A percentile compares a stretch with the other conserved stretches of the same genome.
These are phyloP conservation scores for Melanocharis versteri DNA, from an alignment of 2,113 vertebrate species.

Conservation along the genomic window DNA sequence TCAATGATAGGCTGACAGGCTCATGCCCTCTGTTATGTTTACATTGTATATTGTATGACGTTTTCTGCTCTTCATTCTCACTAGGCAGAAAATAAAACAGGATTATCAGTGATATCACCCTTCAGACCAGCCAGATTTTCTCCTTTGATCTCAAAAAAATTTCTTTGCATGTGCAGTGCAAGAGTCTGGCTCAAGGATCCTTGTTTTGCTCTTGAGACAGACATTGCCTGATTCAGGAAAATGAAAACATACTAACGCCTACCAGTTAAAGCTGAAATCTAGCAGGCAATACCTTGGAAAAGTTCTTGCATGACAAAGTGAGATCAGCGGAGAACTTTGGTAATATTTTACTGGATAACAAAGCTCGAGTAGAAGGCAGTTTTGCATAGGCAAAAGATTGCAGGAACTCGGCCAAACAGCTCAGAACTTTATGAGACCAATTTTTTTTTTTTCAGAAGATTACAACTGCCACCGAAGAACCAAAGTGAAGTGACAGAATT, in stretches of 20 bases:
- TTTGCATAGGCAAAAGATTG: neutral
- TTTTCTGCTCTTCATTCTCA: constrained; percentile 11
- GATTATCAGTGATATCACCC: neutral
- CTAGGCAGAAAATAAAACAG: neutral
- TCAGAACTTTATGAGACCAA: neutral
- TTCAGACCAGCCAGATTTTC: neutral
- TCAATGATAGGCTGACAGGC: constrained; percentile 41
- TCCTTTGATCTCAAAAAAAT: neutral
- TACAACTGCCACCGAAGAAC: constrained; percentile 6
- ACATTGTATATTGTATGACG: neutral
- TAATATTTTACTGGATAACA: constrained; percentile 16
- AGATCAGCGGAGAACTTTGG: neutral
- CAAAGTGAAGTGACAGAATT: constrained; percentile 21
- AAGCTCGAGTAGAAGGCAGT: neutral
- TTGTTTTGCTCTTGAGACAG: neutral
- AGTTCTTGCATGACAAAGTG: neutral
- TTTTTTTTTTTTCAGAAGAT: neutral
- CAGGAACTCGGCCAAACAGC: neutral
- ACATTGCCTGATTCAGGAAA: neutral
- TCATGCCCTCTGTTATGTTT: constrained; percentile 16
- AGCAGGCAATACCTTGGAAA: neutral
- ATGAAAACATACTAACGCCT: neutral
- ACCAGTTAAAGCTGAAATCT: neutral
- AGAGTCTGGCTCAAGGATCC: neutral
- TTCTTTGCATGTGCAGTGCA: neutral